Conservation (phyloP, 2,113 vertebrate species). For the Proteles cristata region DNA sequence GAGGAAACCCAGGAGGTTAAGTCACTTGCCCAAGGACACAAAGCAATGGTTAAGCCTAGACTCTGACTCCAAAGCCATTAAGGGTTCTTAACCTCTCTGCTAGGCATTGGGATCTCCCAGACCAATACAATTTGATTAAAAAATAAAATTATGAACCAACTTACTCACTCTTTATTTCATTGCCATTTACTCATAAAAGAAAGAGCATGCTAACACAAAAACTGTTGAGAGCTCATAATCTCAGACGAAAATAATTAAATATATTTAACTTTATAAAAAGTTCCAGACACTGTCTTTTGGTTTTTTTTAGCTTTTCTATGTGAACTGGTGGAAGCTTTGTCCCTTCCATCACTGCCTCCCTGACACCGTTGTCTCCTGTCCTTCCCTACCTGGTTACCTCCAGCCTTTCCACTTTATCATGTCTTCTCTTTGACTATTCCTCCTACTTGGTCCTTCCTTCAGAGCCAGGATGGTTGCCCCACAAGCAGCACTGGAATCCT, state of each 20-base stretch:
- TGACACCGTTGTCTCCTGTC: not conserved
- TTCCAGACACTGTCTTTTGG: too few species aligned
- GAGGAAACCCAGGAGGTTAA: not conserved
- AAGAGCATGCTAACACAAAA: not conserved
- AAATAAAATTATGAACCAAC: not conserved
- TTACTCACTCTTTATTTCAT: constrained; percentile 45
- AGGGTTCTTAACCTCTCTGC: not conserved
- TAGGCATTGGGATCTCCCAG: not conserved
- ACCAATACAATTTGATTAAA: not conserved
- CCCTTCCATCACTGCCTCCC: not conserved
- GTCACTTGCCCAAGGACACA: constrained; percentile 17
- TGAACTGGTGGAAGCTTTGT: not conserved
- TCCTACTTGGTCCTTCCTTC: not conserved
- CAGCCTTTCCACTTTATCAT: not conserved
- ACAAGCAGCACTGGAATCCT: not conserved
- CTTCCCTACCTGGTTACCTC: not conserved
- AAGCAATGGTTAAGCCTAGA: not conserved
- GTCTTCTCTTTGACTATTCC: not conserved
- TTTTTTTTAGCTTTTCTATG: not conserved
- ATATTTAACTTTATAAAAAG: not conserved
- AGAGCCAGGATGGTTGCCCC: not conserved
- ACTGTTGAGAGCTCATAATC: not conserved
- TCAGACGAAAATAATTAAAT: constrained; percentile 24
- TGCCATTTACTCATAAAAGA: constrained; percentile 15
- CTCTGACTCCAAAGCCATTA: not conserved